Base-by-base conservation (phyloP, 2,113 vertebrate genomes). In the Oryzias curvinotus region DNA sequence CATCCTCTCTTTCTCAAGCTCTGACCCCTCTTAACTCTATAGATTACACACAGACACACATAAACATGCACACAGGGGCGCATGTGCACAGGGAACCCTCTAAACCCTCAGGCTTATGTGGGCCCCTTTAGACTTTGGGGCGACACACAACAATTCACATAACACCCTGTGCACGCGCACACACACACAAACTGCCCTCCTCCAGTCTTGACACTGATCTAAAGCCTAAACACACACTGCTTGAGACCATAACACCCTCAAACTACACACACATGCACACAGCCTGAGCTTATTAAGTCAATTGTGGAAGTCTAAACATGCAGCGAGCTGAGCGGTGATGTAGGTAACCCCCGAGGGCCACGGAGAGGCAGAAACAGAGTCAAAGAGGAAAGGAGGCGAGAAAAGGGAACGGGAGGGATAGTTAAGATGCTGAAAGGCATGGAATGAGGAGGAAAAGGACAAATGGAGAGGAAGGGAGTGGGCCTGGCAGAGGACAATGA, bases 11-110 rank as follows among this genome's bases (percentile, higher is more conserved):
- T 83, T 66, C 70, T 78, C 75, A 70, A 67, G 62, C 26, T 45
- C 41, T 75, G 77, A 84, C 84, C 84, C 78, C 83, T 85, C 79
- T 88, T 84, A 85, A 89, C 85, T 84, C 79, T 62, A 58, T 65
- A 80, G 68, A 80, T 78, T 72, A 78, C 68, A 78, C 67, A 73
- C 75, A 81, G 71, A 68, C 70, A 72, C 53, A 62, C 65, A 63
- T 47, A 60, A 45, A 63, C 63, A 58, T 51, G 45, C 44, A 52
- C 55, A 42, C 51, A 54, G 50, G 58, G 57, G 54, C 53, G 52
- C 69, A 52, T 48, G 42, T 59, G 50, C 50, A 65, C 5, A 51
- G 77, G 73, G 68, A 77, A 72, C 81, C 81, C 80, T 80, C 80
- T 83, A 81, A 85, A 83, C 69, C 85, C 69, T 47, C 36, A 71